Base-by-base conservation (phyloP, 2,797 vertebrate species). In the Steatocranus sp. region DNA sequence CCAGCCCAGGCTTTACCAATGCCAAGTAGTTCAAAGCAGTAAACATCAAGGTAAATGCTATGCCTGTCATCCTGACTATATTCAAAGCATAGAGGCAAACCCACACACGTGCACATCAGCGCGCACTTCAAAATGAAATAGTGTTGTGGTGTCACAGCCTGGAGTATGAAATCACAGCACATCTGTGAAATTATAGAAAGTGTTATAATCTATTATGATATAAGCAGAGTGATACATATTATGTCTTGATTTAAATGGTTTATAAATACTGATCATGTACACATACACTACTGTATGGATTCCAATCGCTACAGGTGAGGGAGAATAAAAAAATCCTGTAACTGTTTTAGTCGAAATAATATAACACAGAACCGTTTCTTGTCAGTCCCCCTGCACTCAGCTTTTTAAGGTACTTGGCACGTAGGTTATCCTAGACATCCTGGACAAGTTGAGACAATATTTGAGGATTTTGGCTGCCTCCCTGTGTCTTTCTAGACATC, bases 1-100 rank as follows among this genome's bases (percentile, higher is more conserved):
- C 89, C 87, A 90, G 91, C 87, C 86, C 89, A 83, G 87, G 92
- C 89, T 90, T 91, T 86, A 89, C 89, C 88, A 86, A 81, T 92
- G 94, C 93, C 94, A 95, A 92, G 86, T 70, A 83, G 94, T 95
- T 97, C 94, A 96, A 95, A 95, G 94, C 92, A 82, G 89, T 81
- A 94, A 94, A 95, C 95, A 95, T 96, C 96, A 95, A 96, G 94
- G 94, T 96, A 94, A 95, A 94, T 92, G 91, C 93, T 93, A 94
- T 86, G 92, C 93, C 92, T 95, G 94, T 95, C 95, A 96, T 92
- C 93, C 91, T 73, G 83, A 88, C 92, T 93, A 90, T 91, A 92
- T 93, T 88, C 94, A 93, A 92, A 95, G 90, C 87, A 90, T 25
- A 51, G 66, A 90, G 80, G 76, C 86, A 75, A 92, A 92, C 92